Evolutionary conservation across 2,888 invertebrate genomes (phyloP), one percentile per base, ranked within the genome.

Genomic region (Meiosimyza decipiens): DNA sequence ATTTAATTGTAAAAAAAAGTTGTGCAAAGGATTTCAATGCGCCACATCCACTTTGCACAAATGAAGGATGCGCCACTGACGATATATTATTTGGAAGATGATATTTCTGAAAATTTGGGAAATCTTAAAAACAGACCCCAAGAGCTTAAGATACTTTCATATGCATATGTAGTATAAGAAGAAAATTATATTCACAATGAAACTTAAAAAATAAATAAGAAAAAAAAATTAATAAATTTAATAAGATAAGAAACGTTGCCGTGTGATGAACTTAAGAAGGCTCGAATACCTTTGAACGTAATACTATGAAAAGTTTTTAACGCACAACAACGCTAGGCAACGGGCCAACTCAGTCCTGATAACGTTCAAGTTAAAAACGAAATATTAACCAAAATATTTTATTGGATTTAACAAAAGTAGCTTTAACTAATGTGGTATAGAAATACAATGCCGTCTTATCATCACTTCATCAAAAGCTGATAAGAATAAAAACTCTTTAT

Each of bases 261-360:
- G 63, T 40, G 52, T 70, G 62, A 70, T 70, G 70, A 70, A 70
- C 70, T 70, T 62, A 70, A 70, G 69, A 69, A 63, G 70, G 59
- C 70, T 70, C 70, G 70, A 70, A 70, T 70, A 70, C 70, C 70
- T 62, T 47, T 47, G 62, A 7, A 52, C 70, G 70, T 70, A 7
- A 59, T 15, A 28, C 49, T 13, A 59, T 47, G 28, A 62, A 62
- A 63, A 63, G 47, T 47, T 49, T 70, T 49, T 40, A 52, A 63
- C 70, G 69, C 51, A 63, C 62, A 52, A 63, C 70, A 63, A 40
- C 70, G 18, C 63, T 70, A 70, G 70, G 70, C 22, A 70, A 70
- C 70, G 62, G 70, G 54, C 70, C 70, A 70, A 63, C 70, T 70
- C 62, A 70, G 70, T 70, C 63, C 70, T 70, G 70, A 70, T 70